phyloP scores from a whole-genome alignment of 2,888 invertebrate genomes.

The Antheraea yamamai region DNA sequence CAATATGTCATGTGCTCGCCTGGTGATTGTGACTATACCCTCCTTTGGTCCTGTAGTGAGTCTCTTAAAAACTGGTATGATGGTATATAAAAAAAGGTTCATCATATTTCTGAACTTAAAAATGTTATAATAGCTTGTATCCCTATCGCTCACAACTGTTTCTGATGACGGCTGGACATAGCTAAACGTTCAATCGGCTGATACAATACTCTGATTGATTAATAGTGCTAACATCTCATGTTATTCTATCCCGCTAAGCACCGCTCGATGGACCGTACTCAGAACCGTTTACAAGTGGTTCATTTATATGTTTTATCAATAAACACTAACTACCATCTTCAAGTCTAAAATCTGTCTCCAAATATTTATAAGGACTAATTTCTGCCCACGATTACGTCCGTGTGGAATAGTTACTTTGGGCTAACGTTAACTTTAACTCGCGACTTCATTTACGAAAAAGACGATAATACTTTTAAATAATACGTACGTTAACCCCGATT shows the following conservation, averaged over 20 bases:
- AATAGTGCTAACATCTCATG: conserved; percentile 17
- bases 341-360: not conserved
- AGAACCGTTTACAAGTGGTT: not conserved
- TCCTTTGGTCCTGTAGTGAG: too few species aligned
- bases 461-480: too few species aligned
- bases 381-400: too few species aligned
- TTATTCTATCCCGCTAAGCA: conserved; percentile 15
- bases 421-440: too few species aligned
- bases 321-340: not conserved
- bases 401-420: too few species aligned
- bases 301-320: not conserved
- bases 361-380: too few species aligned
- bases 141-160: not conserved
- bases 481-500: too few species aligned
- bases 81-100: too few species aligned
- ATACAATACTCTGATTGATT: conserved; percentile 19
- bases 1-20: too few species aligned
- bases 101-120: not conserved
- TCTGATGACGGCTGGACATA: not conserved
- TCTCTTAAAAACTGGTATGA: too few species aligned
- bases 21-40: too few species aligned
- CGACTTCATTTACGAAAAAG: too few species aligned
- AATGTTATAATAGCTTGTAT: not conserved
- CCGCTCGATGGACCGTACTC: not conserved
- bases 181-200: not conserved